Base-by-base conservation (phyloP, 2,888 invertebrate genomes). In the Marronus borbonicus region DNA sequence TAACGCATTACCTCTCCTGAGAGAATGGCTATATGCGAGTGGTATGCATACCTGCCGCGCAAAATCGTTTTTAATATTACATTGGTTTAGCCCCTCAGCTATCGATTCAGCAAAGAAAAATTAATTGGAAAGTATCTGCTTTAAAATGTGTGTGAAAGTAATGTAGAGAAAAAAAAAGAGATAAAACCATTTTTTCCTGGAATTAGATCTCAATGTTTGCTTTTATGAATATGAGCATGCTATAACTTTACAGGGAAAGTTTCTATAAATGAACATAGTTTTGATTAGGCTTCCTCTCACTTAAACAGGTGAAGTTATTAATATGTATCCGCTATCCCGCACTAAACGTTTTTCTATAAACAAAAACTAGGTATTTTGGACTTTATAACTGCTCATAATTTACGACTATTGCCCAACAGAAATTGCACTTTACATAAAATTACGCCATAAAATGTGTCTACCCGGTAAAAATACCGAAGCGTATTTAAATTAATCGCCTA, bases 331-430 rank as follows among this genome's bases (percentile, higher is more conserved):
- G 24, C 62, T 28, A 14, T 62, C 31, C 62, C 24, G 62, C 24
- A 62, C 62, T 62, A 31, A 62, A 36, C 20, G n/a, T 31, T 62
- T 55, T 28, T 62, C 28, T 24, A 31, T 62, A 62, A 62, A 62
- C 62, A 62, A 62, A 62, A 20, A 31, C 62, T 28, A 31, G 62
- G 24, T 7, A 62, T 62, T 62, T 31, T 31, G 31, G 62, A 62
- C 24, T 62, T 62, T 62, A 62, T 62, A 62, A 62, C 62, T 62
- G 62, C n/a, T 28, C 20, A 62, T 62, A 62, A 62, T 62, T 62
- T 62, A 62, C 62, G 62, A 62, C 28, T 31, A 31, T 31, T 62
- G n/a, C 62, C 24, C 28, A 62, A 10, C 14, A 31, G 5, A 62
- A 62, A 31, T 31, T 62, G 62, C 62, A 62, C 62, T 62, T 62